Conservation (phyloP, 2,113 vertebrate genomes). For the Entosphenus tridentatus region DNA sequence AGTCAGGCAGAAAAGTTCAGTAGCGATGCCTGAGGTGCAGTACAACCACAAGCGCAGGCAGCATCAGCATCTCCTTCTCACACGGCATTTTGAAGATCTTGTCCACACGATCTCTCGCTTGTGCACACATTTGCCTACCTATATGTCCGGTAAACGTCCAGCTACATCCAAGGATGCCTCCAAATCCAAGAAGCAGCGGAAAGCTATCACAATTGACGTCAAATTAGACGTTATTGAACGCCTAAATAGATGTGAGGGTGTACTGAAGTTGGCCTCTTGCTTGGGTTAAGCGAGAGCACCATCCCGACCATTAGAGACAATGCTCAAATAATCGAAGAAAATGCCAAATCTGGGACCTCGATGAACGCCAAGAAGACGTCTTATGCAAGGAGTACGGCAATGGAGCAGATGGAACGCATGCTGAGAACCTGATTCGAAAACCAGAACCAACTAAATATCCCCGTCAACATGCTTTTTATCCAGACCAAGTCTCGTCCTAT, state of each 20-base stretch:
- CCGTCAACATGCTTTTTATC: neutral
- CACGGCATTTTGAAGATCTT: constrained; percentile 3
- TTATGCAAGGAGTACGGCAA: neutral
- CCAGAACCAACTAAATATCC: neutral
- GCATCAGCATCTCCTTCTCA: constrained; percentile 3
- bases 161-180: neutral
- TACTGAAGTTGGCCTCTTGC: neutral
- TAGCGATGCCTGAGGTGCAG: too few relatives aligned
- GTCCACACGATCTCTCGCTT: neutral
- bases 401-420: neutral
- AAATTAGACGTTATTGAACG: too few relatives aligned
- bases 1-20: too few relatives aligned
- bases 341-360: neutral
- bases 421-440: neutral
- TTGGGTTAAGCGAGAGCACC: constrained; percentile 1
- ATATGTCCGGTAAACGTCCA: neutral
- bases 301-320: constrained; percentile 1
- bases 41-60: neutral
- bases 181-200: neutral
- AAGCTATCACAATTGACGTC: too few relatives aligned
- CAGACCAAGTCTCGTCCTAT: neutral
- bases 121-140: constrained; percentile 2
- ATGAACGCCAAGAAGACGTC: constrained; percentile 1
- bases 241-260: neutral
- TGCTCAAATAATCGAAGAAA: neutral